These are phyloP conservation scores for Vulpes lagopus DNA, from an alignment of 2,113 vertebrate species.

Conservation along the genomic window DNA sequence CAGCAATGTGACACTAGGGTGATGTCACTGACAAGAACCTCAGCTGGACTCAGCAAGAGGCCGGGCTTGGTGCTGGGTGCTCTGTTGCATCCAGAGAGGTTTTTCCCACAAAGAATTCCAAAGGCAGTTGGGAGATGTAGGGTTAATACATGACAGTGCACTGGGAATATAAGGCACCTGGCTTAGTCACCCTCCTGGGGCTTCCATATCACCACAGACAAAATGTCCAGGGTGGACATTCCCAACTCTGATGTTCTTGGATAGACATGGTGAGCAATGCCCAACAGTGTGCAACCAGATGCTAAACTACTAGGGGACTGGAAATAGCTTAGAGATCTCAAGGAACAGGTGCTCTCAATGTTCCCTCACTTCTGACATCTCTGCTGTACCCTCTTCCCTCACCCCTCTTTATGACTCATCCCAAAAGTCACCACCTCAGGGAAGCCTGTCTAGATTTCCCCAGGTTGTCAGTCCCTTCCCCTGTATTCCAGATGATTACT, in stretches of 20 bases:
- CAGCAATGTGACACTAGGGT: background rate
- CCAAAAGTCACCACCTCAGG: background rate
- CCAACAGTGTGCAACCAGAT: background rate
- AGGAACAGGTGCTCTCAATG: rapidly evolving
- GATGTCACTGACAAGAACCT: background rate
- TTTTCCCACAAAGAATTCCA: background rate
- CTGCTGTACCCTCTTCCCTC: background rate
- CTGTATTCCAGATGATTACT: background rate
- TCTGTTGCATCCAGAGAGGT: background rate
- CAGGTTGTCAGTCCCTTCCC: too few species aligned
- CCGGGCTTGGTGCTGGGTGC: background rate
- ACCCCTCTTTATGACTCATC: background rate
- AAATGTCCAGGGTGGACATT: background rate
- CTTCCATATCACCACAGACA: background rate
- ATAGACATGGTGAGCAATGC: background rate
- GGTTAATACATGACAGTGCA: rapidly evolving
- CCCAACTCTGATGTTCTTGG: background rate
- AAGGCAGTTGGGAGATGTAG: background rate
- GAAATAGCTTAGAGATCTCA: background rate
- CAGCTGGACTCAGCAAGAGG: background rate
- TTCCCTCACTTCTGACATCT: background rate
- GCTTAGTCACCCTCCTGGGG: background rate
- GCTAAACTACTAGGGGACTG: background rate
- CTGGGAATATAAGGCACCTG: background rate
- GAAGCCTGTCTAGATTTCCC: background rate